Evolutionary conservation across 2,888 invertebrate species (phyloP).

Genomic region (Neria commutata): DNA sequence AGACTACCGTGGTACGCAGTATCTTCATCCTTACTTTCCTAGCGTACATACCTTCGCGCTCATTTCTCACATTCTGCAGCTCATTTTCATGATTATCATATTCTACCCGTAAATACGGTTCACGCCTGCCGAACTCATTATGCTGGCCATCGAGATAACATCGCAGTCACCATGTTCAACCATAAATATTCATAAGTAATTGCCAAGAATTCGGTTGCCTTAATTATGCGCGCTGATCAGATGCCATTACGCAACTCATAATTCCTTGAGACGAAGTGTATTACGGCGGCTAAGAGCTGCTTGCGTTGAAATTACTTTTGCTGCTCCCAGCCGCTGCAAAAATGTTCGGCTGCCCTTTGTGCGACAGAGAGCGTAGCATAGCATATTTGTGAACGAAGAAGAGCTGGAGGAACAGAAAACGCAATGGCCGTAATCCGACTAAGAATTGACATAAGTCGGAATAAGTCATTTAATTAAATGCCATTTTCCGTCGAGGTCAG

Average conservation of each 20-base stretch:
- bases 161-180: no score
- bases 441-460: conserved; percentile 38
- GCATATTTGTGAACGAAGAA: no score
- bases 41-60: no score
- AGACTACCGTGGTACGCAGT: no score
- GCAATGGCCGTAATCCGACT: conserved; percentile 24
- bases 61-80: no score
- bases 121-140: no score
- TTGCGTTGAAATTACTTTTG: conserved; percentile 12
- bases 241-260: neutral
- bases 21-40: no score
- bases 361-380: no score
- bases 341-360: no score
- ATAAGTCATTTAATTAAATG: conserved; percentile 42
- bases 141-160: no score
- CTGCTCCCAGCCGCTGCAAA: neutral
- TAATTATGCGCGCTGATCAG: neutral
- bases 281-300: conserved; percentile 4
- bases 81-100: no score
- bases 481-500: conserved; percentile 26
- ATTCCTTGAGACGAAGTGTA: neutral
- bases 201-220: neutral
- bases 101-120: no score
- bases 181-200: neutral
- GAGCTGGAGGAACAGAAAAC: conserved; percentile 2